These are phyloP conservation scores for Syngnathus typhle DNA, from an alignment of 2,113 vertebrate species.

Conservation along the genomic window DNA sequence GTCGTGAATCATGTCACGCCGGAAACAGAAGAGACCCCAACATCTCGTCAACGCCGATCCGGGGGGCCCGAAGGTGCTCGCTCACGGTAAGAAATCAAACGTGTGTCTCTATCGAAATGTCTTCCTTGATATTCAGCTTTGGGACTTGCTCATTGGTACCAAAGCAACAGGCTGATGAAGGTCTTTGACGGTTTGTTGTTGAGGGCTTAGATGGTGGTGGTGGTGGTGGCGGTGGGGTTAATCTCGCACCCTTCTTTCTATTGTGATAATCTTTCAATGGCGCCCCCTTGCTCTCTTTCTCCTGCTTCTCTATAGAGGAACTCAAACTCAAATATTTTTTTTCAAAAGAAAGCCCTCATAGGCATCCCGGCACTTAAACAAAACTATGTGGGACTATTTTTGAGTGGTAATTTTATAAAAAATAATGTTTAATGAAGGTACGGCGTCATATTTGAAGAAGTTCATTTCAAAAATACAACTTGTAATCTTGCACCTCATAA, in stretches of 20 bases:
- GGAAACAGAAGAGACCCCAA: constrained; percentile 79
- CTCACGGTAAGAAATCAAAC: constrained; percentile 68
- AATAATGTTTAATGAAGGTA: neutral
- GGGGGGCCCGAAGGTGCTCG: constrained; percentile 65
- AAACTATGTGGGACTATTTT: neutral
- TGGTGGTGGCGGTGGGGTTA: neutral
- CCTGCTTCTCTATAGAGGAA: neutral
- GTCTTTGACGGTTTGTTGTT: neutral
- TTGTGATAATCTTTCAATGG: neutral
- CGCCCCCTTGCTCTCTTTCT: neutral
- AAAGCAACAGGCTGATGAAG: neutral
- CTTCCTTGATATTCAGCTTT: neutral
- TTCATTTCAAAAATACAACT: neutral
- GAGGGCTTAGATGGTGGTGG: too few relatives aligned
- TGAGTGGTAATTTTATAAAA: neutral
- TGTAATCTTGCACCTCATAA: neutral
- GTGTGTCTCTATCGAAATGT: neutral
- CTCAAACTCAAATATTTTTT: constrained; percentile 2
- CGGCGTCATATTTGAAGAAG: neutral
- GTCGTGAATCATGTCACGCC: constrained; percentile 79
- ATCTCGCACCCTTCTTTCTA: neutral
- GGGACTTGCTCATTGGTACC: neutral
- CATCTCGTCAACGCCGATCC: constrained; percentile 75
- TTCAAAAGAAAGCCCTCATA: neutral
- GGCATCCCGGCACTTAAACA: neutral